phyloP scores from a whole-genome alignment of 2,797 vertebrate species.

The Phrynocephalus vlangalii region DNA sequence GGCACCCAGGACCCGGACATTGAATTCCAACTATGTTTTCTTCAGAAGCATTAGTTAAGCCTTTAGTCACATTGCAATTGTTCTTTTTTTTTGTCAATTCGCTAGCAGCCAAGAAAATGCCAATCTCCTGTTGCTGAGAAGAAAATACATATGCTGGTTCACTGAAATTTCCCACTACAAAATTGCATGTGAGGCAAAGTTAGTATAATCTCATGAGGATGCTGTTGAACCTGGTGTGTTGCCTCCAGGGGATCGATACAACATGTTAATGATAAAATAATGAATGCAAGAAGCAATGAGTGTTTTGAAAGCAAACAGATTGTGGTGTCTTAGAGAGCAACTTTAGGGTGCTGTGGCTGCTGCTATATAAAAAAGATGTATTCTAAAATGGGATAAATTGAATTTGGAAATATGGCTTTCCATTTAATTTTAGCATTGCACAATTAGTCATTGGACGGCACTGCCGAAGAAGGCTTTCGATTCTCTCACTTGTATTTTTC shows the following conservation, averaged over 20 bases:
- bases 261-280: constrained; percentile 52
- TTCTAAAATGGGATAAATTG: neutral
- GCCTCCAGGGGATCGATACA: constrained; percentile 50
- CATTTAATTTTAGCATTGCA: constrained; percentile 11
- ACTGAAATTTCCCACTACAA: neutral
- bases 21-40: neutral
- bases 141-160: constrained; percentile 17
- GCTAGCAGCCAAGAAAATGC: constrained; percentile 13
- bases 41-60: neutral
- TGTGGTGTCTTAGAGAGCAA: neutral
- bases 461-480: neutral
- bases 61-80: neutral
- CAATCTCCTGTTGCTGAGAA: constrained; percentile 2
- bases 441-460: neutral
- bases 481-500: neutral
- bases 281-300: constrained; percentile 46
- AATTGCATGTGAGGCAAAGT: neutral
- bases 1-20: neutral
- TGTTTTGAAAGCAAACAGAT: constrained; percentile 44
- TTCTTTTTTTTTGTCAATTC: neutral
- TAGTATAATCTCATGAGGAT: constrained; percentile 20
- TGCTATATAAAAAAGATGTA: neutral
- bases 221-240: neutral
- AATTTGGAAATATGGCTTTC: constrained; percentile 1
- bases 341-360: neutral